Base-by-base conservation (phyloP, 2,113 vertebrate species). In the Leucopternis melanops region DNA sequence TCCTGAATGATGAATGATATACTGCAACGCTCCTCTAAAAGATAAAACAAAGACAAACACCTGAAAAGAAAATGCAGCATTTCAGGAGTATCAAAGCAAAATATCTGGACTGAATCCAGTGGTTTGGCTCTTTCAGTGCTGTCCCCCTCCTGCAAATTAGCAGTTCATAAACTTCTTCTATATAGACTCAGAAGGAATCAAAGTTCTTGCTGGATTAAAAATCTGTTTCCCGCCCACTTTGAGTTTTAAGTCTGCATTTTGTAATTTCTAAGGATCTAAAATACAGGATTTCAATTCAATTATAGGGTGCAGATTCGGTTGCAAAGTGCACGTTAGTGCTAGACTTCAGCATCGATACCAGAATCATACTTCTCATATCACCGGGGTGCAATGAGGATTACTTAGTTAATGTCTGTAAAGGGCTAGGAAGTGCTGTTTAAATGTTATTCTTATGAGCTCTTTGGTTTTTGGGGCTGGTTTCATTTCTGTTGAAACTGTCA, bases 361-460 rank as follows among this genome's bases (percentile, higher is more conserved):
- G 9, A 26, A n/a, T 80, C 4, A 2, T 66, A 84, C 72, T 86
- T 82, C 38, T 55, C 83, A 40, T 78, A 86, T 74, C 77, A 65
- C 16, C 1, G 5, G 18, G 17, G 27, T 87, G 21, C 31, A 17
- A 69, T 20, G 26, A 87, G 59, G 73, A 94, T 96, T 95, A 86
- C 36, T 40, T 86, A 75, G 32, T 62, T 95, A 81, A 93, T 74
- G 75, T 78, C 70, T 50, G 31, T 49, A 92, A 96, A 93, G 40
- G 57, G 58, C 21, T 62, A 81, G 40, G 17, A 92, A 95, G 58
- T 65, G 40, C 45, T 92, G 71, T 95, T 94, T 91, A 96, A 96
- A 96, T 92, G 78, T 88, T 94, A 87, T 91, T 88, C 69, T 94
- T 95, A 65, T 55, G 52, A 83, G 57, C 32, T 91, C 34, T 89